Percentiles rank a stretch among this genome's conserved stretches.
These are phyloP conservation scores for Crossaster papposus DNA, from an alignment of 53 echinoderm and acorn worm species.

Conservation along the genomic window DNA sequence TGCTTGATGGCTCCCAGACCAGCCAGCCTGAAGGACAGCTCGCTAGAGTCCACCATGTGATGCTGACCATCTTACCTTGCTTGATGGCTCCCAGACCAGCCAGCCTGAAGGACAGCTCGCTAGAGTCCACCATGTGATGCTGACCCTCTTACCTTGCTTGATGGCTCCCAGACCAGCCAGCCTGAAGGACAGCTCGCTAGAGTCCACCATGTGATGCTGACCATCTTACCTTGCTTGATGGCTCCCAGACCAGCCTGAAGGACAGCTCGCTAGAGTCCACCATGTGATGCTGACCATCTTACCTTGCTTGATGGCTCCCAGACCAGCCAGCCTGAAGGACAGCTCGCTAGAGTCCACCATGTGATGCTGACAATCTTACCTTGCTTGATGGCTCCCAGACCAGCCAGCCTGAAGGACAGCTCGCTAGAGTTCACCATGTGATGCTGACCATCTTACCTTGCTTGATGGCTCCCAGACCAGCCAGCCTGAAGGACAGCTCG, in stretches of 20 bases:
- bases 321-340: conserved; percentile 86
- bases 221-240: conserved; percentile 89
- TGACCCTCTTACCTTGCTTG: conserved; percentile 91
- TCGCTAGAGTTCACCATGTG: conserved; percentile 98
- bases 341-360: conserved; percentile 96
- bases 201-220: conserved; percentile 94
- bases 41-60: conserved; percentile 97
- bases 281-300: conserved; percentile 92
- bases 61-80: conserved; percentile 94
- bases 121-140: conserved; percentile 96
- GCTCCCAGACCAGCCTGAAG: conserved; percentile 86
- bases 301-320: conserved; percentile 89
- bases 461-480: conserved; percentile 82
- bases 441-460: conserved; percentile 89
- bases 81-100: conserved; percentile 85
- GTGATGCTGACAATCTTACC: conserved; percentile 95
- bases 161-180: conserved; percentile 87
- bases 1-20: conserved; percentile 84
- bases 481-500: conserved; percentile 87
- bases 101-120: conserved; percentile 87
- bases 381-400: conserved; percentile 81
- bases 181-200: conserved; percentile 91
- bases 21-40: conserved; percentile 86
- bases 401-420: conserved; percentile 86
- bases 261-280: conserved; percentile 95